Evolutionary conservation across 2,888 invertebrate genomes (phyloP).

Genomic region (Strigamia maritima): DNA sequence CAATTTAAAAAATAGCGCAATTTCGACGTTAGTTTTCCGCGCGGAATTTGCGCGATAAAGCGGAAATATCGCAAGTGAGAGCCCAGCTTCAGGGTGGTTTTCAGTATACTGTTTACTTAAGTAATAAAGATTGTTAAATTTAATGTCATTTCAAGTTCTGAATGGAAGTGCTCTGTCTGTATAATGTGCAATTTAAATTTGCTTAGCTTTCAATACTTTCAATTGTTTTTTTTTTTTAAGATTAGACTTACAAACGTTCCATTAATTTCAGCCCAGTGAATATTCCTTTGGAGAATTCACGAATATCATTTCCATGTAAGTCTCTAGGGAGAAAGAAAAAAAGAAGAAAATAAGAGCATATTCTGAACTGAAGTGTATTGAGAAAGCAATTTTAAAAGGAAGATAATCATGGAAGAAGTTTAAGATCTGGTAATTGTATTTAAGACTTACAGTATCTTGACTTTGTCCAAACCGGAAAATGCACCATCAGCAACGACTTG

Average conservation of each 20-base stretch:
- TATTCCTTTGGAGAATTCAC: conserved; percentile 46
- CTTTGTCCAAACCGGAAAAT: conserved; percentile 44
- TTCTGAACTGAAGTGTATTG: neutral
- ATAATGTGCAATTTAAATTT: neutral
- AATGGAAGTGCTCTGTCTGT: no score
- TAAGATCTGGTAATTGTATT: conserved; percentile 5
- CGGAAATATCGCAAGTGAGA: no score
- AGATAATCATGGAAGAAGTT: neutral
- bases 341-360: neutral
- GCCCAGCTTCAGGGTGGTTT: no score
- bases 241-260: conserved; percentile 44
- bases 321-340: conserved; percentile 42
- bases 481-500: conserved; percentile 46
- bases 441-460: conserved; percentile 44
- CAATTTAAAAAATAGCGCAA: no score
- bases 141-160: no score
- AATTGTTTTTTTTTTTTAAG: neutral
- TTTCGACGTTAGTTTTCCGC: no score
- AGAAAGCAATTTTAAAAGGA: neutral
- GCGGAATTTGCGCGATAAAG: no score
- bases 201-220: neutral
- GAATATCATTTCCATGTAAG: conserved; percentile 45
- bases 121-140: no score
- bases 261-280: conserved; percentile 45
- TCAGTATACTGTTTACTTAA: no score